These are phyloP conservation scores for Bovichtus variegatus DNA, from an alignment of 2,797 vertebrate genomes.

Conservation along the genomic window DNA sequence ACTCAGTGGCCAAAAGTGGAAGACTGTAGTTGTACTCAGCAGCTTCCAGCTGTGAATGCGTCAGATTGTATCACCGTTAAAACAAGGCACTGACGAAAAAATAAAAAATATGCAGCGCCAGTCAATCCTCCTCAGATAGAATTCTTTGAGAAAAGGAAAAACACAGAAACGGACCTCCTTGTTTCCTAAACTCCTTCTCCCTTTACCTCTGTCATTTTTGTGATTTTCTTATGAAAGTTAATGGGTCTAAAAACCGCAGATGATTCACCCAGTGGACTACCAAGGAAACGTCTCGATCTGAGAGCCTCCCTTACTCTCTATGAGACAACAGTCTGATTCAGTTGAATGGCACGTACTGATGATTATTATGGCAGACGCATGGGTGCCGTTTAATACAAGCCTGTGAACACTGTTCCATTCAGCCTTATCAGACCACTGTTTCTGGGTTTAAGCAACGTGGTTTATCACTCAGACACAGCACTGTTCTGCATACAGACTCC, in stretches of 20 bases:
- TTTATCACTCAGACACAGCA: constrained; percentile 25
- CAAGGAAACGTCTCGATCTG: constrained; percentile 38
- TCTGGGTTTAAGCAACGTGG: constrained; percentile 6
- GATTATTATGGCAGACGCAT: constrained; percentile 63
- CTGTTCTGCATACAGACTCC: constrained; percentile 13
- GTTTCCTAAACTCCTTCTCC: background rate
- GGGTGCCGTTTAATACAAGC: constrained; percentile 55
- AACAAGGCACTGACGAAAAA: constrained; percentile 28
- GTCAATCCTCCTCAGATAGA: constrained; percentile 4
- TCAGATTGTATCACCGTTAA: constrained; percentile 70
- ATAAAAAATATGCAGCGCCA: constrained; percentile 17
- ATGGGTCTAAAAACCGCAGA: constrained; percentile 6
- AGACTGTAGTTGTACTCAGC: constrained; percentile 56
- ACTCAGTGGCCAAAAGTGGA: constrained; percentile 44
- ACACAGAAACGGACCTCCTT: constrained; percentile 8
- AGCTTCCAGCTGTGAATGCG: constrained; percentile 74
- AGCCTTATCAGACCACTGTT: constrained; percentile 14
- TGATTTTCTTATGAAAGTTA: constrained; percentile 1
- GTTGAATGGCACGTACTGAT: constrained; percentile 45
- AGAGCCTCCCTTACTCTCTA: constrained; percentile 11
- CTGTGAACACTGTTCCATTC: constrained; percentile 41
- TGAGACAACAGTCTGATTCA: constrained; percentile 26
- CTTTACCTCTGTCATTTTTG: background rate
- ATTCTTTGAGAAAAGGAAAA: background rate
- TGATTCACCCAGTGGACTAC: background rate